Evolutionary conservation across 1,140 invertebrate genomes (phyloP).

Genomic region (Goniozus legneri): DNA sequence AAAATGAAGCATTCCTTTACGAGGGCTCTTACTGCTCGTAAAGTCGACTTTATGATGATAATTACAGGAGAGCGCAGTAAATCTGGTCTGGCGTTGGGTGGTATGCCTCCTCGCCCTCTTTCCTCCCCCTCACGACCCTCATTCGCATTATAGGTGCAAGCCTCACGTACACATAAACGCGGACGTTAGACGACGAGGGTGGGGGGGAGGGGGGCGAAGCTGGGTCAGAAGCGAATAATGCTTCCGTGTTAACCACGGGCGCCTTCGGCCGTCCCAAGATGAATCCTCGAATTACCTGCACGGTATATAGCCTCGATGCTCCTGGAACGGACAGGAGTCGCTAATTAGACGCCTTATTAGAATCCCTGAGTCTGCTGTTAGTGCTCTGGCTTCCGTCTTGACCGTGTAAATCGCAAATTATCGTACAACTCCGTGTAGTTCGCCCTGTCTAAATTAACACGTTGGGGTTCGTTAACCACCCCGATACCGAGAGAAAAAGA

Average conservation of each 20-base stretch:
- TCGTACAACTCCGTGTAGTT: no score
- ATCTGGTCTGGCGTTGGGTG: slow-evolving; percentile 50
- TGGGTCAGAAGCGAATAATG: slow-evolving; percentile 15
- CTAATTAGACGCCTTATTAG: slow-evolving; percentile 14
- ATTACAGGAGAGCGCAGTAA: slow-evolving; percentile 57
- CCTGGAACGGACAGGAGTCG: slow-evolving; percentile 2
- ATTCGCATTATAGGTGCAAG: no score
- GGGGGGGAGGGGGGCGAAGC: no score
- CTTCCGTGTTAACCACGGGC: slow-evolving; percentile 13
- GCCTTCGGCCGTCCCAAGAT: slow-evolving; percentile 2
- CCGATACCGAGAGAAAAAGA: no score
- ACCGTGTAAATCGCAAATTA: no score
- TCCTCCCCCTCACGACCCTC: no score
- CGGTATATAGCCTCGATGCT: slow-evolving; percentile 10
- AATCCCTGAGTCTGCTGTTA: no score
- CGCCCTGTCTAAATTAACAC: no score
- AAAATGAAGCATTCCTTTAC: slow-evolving; percentile 63
- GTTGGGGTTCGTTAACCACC: no score
- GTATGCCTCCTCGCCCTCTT: no score
- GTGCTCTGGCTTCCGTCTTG: no score
- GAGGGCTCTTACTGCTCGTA: slow-evolving; percentile 60
- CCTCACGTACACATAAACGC: slow-evolving; percentile 25
- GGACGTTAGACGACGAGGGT: no score
- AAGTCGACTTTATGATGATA: slow-evolving; percentile 64
- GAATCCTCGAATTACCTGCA: slow-evolving; percentile 16